These are phyloP conservation scores for Labrus mixtus DNA, from an alignment of 2,113 vertebrate species.

Conservation along the genomic window DNA sequence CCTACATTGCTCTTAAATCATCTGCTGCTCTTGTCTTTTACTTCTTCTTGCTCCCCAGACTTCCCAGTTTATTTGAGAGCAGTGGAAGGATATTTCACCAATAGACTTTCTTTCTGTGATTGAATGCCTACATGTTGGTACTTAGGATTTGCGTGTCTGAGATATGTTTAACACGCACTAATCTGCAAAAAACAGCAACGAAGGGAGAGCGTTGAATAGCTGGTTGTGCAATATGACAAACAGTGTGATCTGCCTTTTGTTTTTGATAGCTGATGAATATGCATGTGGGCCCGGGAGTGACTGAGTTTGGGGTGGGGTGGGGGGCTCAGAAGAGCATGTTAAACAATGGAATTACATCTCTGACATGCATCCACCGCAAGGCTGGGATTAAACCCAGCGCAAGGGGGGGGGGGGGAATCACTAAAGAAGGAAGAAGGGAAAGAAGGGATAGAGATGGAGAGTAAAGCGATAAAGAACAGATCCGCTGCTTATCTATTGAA, in stretches of 20 bases:
- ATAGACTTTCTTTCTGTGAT: slow-evolving; percentile 58
- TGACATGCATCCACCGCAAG: slow-evolving; percentile 81
- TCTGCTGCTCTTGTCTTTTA: slow-evolving; percentile 31
- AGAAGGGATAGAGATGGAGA: slow-evolving; percentile 73
- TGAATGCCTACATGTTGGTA: slow-evolving; percentile 73
- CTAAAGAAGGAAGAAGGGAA: slow-evolving; percentile 46
- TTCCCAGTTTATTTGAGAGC: slow-evolving; percentile 19
- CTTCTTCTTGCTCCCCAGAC: slow-evolving; percentile 38
- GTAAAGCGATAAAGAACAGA: slow-evolving; percentile 73
- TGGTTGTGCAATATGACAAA: slow-evolving; percentile 74
- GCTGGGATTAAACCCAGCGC: slow-evolving; percentile 81
- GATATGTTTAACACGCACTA: slow-evolving; percentile 78
- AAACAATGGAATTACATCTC: slow-evolving; percentile 84
- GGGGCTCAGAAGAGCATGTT: slow-evolving; percentile 77
- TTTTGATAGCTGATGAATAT: slow-evolving; percentile 81
- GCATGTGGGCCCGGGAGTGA: slow-evolving; percentile 77
- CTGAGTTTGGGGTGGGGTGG: slow-evolving; percentile 72
- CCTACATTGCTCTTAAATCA: slow-evolving; percentile 23
- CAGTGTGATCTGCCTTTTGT: slow-evolving; percentile 80
- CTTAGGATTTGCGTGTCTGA: slow-evolving; percentile 76
- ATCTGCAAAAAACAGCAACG: slow-evolving; percentile 72
- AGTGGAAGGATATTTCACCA: slow-evolving; percentile 56
- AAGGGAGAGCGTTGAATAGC: slow-evolving; percentile 71
- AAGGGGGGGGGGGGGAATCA: slow-evolving; percentile 40
- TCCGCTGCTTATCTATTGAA: slow-evolving; percentile 79